Percentiles rank a stretch among this genome's conserved stretches.
Evolutionary conservation across 2,113 vertebrate genomes (phyloP).

Genomic region (Mystacornis crossleyi): DNA sequence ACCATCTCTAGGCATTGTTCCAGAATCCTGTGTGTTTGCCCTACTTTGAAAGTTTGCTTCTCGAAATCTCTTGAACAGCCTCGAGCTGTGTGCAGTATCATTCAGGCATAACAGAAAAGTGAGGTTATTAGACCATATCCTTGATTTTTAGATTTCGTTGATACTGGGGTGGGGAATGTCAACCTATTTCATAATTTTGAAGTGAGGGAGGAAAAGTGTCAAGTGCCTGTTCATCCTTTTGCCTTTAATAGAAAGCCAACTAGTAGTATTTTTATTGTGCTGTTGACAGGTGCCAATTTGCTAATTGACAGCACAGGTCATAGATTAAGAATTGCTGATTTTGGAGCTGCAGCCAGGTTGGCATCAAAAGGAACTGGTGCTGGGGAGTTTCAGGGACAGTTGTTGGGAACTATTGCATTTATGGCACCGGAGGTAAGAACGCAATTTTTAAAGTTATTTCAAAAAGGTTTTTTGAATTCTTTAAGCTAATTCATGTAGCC

Average conservation of each 20-base stretch:
- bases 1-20: background rate
- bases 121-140: background rate
- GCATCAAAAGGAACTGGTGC: constrained; percentile 92
- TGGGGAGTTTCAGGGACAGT: constrained; percentile 91
- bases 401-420: constrained; percentile 91
- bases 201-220: background rate
- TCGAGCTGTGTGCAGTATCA: background rate
- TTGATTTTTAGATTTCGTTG: background rate
- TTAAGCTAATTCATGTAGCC: background rate
- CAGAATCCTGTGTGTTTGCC: background rate
- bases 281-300: constrained; percentile 86
- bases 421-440: constrained; percentile 90
- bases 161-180: background rate
- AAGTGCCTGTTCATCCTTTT: background rate
- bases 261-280: constrained; percentile 36
- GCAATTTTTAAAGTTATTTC: background rate
- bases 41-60: background rate
- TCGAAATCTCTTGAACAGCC: background rate
- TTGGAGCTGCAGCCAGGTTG: constrained; percentile 88
- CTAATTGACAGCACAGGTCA: constrained; percentile 93
- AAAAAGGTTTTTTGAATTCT: background rate
- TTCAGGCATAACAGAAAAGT: background rate
- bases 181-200: background rate
- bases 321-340: constrained; percentile 89
- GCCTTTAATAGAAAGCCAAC: constrained; percentile 11